Evolutionary conservation across 2,797 vertebrate genomes (phyloP), one percentile per base, ranked within the genome.

Genomic region (Miichthys miiuy): DNA sequence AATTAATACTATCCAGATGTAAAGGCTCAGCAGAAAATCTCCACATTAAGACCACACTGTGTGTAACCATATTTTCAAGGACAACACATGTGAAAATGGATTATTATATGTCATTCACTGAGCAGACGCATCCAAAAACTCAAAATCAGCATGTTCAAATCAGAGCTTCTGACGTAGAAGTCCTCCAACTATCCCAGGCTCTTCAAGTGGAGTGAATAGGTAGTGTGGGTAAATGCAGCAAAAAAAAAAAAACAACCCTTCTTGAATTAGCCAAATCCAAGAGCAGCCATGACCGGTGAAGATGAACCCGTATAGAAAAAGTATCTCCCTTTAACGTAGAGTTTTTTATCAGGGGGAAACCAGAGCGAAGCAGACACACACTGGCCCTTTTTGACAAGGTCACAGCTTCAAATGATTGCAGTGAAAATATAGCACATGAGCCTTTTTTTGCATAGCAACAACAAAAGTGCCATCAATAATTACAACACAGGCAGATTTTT

Each of bases 401-500:
- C 92, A 92, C 83, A 81, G 80, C 91, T 87, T 85, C 82, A 83
- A 75, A 86, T 86, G 86, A 88, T 87, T 75, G 84, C 88, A 85
- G 81, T 11, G 80, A 77, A 87, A 88, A 88, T 84, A 52, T 64
- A 77, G 87, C 87, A 88, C 89, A 76, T 81, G 74, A 74, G 76
- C 76, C 52, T 79, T 84, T 78, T 85, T 89, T 91, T 93, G 90
- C 93, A 92, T 91, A 90, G 91, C 91, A 94, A 92, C 91, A 93
- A 87, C 89, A 87, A 74, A 88, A 83, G 71, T 79, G 64, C n/a
- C 68, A 75, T 51, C 4, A 74, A 68, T 82, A 72, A 73, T 64
- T 60, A 61, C 80, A 50, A 62, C 74, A 65, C 60, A 71, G 6
- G 5, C 30, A 5, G 13, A 67, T 61, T 67, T 75, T 56, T 5